Base-by-base conservation (phyloP, 2,797 vertebrate species). In the Falco berigora region DNA sequence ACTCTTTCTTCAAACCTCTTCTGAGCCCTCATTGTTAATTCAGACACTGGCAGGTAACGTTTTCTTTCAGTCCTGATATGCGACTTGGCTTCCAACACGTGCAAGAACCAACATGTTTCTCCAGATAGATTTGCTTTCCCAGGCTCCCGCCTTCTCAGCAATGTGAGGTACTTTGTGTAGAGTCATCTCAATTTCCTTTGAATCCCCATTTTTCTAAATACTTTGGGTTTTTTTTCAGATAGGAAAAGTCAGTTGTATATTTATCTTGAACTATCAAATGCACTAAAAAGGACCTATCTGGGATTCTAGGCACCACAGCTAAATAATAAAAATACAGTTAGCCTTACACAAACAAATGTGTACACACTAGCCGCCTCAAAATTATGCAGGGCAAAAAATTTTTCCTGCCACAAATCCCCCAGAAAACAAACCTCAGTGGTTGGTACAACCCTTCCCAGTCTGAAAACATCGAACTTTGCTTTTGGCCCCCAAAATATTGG, bases 301-400 rank as follows among this genome's bases (percentile, higher is more conserved):
- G 49, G 55, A 94, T 89, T 94, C 62, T 89, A 92, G 85, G 68
- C 86, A 92, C 67, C 59, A 34, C 42, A 30, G 78, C 67, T 96
- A 91, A 94, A 74, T 89, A 87, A 82, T 25, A 83, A 94, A 97
- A 95, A 96, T 68, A 94, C 20, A 91, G 55, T 38, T 61, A 87
- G 58, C 13, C 80, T 88, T 95, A 83, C 24, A 62, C 74, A 96
- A 95, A 95, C 90, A 94, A 79, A 94, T 25, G 42, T 8, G 53
- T 67, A 62, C 38, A 40, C 42, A 74, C 6, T 53, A 95, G 44
- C 24, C 0, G 0, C 64, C 80, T 80, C 49, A 66, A 85, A 91
- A 73, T 63, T 67, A 92, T 1, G 1, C 30, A 82, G 38, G 44
- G 38, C 15, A 78, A 75, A 66, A 91, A 59, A 34, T 8, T 55